phyloP scores from a whole-genome alignment of 1,140 invertebrate genomes.

The Drosophila orena region DNA sequence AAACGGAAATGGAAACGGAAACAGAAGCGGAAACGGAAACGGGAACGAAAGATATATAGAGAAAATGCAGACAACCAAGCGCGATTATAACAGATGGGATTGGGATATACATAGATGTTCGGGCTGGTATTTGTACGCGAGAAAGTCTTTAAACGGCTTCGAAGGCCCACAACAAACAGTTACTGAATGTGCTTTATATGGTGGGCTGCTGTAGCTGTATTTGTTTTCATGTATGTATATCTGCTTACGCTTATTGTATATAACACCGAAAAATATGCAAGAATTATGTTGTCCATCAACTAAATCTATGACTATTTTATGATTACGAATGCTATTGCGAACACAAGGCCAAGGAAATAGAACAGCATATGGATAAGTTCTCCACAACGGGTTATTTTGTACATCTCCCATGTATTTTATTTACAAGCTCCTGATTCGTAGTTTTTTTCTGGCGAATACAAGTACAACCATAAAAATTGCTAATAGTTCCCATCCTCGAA shows the following conservation, averaged over 20 bases:
- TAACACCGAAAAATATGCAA: conserved; percentile 56
- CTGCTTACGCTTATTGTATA: conserved; percentile 52
- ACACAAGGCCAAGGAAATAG: conserved; percentile 14
- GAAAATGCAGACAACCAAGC: conserved; percentile 70
- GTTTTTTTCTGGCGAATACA: conserved; percentile 62
- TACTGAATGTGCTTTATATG: conserved; percentile 54
- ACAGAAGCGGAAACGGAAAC: conserved; percentile 18
- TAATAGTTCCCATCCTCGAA: conserved; percentile 64
- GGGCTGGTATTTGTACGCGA: conserved; percentile 27
- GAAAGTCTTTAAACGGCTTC: conserved; percentile 61
- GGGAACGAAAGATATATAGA: conserved; percentile 18
- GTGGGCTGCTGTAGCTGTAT: conserved; percentile 62
- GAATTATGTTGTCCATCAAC: conserved; percentile 43
- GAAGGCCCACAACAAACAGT: conserved; percentile 58
- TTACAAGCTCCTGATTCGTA: conserved; percentile 42
- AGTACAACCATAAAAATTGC: conserved; percentile 84
- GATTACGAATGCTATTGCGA: conserved; percentile 34
- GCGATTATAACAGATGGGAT: conserved; percentile 16
- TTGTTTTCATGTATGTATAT: conserved; percentile 32
- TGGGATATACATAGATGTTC: conserved; percentile 1
- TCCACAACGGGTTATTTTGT: conserved; percentile 1
- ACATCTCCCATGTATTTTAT: conserved; percentile 32
- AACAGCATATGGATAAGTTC: conserved; percentile 1
- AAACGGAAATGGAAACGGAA: conserved; percentile 33
- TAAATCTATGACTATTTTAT: conserved; percentile 53